These are phyloP conservation scores for Haliaeetus leucogaster DNA, from an alignment of 2,113 vertebrate genomes.

Conservation along the genomic window DNA sequence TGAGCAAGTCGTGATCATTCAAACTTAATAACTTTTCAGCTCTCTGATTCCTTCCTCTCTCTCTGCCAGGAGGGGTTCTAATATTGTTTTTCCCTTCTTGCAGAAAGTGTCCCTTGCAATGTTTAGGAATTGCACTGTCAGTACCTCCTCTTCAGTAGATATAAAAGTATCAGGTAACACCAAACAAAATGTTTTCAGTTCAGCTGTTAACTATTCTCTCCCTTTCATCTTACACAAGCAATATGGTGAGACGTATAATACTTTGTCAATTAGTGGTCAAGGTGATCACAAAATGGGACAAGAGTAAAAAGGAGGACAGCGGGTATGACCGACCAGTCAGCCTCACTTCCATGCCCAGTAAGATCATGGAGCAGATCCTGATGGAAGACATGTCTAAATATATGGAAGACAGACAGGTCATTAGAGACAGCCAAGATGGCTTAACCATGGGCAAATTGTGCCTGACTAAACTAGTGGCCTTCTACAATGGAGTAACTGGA, in stretches of 20 bases:
- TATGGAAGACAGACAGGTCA: background rate
- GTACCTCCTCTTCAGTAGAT: background rate
- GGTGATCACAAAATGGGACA: background rate
- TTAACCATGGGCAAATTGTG: background rate
- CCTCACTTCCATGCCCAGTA: background rate
- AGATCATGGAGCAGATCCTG: background rate
- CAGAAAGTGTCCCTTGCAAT: background rate
- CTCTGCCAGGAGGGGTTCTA: background rate
- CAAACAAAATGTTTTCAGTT: background rate
- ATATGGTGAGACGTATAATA: background rate
- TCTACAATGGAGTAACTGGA: background rate
- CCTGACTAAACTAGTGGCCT: background rate
- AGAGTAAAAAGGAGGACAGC: background rate
- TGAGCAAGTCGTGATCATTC: background rate
- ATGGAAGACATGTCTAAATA: background rate
- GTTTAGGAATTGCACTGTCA: background rate
- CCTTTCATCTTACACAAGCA: background rate
- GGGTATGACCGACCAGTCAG: accelerated
- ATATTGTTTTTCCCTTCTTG: background rate
- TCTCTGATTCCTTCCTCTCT: background rate
- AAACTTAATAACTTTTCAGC: background rate
- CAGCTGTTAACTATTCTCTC: background rate
- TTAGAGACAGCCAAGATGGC: background rate
- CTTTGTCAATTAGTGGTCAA: background rate
- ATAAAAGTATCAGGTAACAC: background rate